Conservation (phyloP, 2,113 vertebrate genomes). For the Aleadryas rufinucha region DNA sequence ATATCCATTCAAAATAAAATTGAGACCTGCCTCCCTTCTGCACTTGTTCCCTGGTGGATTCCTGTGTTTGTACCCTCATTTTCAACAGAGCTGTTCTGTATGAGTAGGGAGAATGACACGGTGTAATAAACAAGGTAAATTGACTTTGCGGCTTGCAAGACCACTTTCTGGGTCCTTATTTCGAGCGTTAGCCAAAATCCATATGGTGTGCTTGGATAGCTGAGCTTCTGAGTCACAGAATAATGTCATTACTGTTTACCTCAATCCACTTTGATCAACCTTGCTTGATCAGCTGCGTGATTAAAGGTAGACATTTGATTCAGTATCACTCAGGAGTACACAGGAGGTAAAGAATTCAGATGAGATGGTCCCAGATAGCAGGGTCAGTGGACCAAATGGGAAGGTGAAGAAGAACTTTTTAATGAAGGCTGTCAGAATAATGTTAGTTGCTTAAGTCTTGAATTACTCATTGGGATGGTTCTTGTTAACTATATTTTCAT, state of each 20-base stretch:
- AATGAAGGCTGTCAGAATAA: slow-evolving; percentile 46
- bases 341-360: background rate
- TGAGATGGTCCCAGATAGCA: slow-evolving; percentile 31
- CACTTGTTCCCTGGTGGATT: background rate
- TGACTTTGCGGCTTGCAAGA: background rate
- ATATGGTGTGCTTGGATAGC: background rate
- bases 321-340: background rate
- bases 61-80: background rate
- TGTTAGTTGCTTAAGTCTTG: slow-evolving; percentile 59
- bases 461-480: slow-evolving; percentile 66
- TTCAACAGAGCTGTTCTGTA: background rate
- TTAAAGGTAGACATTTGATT: background rate
- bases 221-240: slow-evolving; percentile 10
- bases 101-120: background rate
- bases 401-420: slow-evolving; percentile 32
- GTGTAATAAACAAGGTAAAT: background rate
- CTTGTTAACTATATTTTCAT: slow-evolving; percentile 81
- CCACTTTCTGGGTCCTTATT: background rate
- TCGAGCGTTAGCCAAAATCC: background rate
- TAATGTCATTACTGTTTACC: slow-evolving; percentile 12
- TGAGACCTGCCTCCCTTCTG: background rate
- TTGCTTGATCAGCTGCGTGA: background rate
- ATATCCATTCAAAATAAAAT: background rate
- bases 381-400: background rate
- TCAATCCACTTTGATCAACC: slow-evolving; percentile 12